These are phyloP conservation scores for Mycogona germanica DNA, from an alignment of 2,888 invertebrate genomes.

Conservation along the genomic window DNA sequence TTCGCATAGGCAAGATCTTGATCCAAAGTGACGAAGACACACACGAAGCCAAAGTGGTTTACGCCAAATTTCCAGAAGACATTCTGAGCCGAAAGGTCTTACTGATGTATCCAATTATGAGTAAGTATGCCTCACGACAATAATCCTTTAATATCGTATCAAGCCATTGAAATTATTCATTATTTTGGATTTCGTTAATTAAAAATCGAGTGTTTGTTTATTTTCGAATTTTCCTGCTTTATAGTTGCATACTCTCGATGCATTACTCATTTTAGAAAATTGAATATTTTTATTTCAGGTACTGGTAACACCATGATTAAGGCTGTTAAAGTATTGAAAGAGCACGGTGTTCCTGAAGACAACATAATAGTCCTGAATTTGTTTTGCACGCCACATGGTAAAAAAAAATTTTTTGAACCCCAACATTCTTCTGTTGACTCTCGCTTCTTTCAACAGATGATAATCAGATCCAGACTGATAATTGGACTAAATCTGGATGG, in stretches of 20 bases:
- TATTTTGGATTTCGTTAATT: background rate
- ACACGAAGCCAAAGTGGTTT: slow-evolving; percentile 91
- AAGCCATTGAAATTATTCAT: no score
- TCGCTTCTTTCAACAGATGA: no score
- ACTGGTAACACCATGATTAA: slow-evolving; percentile 92
- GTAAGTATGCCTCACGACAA: no score
- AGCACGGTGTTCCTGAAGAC: slow-evolving; percentile 85
- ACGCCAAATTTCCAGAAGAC: slow-evolving; percentile 92
- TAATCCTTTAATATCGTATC: slow-evolving; percentile 4
- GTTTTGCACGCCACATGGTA: slow-evolving; percentile 74
- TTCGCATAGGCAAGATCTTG: slow-evolving; percentile 95
- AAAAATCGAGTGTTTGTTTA: slow-evolving; percentile 4
- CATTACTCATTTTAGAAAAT: no score
- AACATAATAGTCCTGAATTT: slow-evolving; percentile 94
- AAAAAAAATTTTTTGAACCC: no score
- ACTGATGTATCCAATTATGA: slow-evolving; percentile 98
- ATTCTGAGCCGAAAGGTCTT: slow-evolving; percentile 76
- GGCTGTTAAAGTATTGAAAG: slow-evolving; percentile 86
- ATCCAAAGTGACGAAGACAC: slow-evolving; percentile 95
- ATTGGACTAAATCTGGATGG: no score
- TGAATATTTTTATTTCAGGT: slow-evolving; percentile 39
- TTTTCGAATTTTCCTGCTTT: no score
- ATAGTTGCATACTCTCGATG: no score
- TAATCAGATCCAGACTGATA: no score
- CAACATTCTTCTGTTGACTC: no score